Base-by-base conservation (phyloP, 2,113 vertebrate genomes). In the Hiodon tergisus region DNA sequence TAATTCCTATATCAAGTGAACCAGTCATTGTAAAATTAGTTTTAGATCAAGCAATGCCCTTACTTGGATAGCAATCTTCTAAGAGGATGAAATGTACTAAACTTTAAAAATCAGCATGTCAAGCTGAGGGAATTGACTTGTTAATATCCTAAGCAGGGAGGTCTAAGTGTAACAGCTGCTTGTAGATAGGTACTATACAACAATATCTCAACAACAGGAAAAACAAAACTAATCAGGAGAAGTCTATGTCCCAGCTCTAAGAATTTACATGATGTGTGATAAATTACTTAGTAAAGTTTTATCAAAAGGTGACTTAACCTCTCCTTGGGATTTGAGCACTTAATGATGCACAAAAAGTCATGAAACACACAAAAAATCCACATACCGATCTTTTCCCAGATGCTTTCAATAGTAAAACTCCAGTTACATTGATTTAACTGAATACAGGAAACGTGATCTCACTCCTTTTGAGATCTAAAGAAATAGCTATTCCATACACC, bases 21-120 rank as follows among this genome's bases (percentile, higher is more conserved):
- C 81, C 86, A 88, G 86, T 80, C 88, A 88, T 88, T 67, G 85
- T 89, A 87, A 88, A 90, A 90, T 88, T 89, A 86, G 87, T 88
- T 87, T 88, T 82, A 82, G 70, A 58, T 69, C 83, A 81, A 82
- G 86, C 79, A 83, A 79, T 57, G 82, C 83, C 66, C 62, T 67
- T 74, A 74, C 46, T 78, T 78, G 82, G 87, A 88, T 89, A 88
- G 85, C 83, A 82, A 88, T 88, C 87, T 86, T 78, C 80, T 87
- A 88, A 90, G 88, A 79, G 84, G 89, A 90, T 90, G 84, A 87
- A 88, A 86, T 84, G 88, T 68, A 75, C 54, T 14, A 68, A 75
- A 75, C 52, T 75, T 63, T 59, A 75, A 75, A 90, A 88, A 85
- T 85, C 84, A 82, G 84, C 78, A 81, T 85, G 81, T 86, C 80